Conservation (phyloP, 2,888 invertebrate genomes). For the Stramonita haemastoma region DNA sequence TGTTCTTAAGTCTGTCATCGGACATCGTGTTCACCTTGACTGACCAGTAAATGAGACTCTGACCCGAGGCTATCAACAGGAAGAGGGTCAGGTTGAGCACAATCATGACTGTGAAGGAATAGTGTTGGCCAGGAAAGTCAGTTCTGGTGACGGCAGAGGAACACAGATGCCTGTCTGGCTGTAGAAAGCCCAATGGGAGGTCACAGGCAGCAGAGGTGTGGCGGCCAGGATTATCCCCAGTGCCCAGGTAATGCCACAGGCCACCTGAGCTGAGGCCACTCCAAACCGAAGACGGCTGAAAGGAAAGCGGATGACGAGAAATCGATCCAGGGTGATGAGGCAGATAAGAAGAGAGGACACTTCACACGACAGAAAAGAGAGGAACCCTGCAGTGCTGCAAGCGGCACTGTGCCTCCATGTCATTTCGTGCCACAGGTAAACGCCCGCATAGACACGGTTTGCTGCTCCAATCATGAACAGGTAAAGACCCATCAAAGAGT, state of each 20-base stretch:
- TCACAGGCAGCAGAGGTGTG: neutral
- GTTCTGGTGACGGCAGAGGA: constrained; percentile 2
- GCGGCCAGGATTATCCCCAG: neutral
- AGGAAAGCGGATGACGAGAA: constrained; percentile 82
- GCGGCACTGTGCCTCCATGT: constrained; percentile 36
- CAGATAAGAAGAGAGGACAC: constrained; percentile 40
- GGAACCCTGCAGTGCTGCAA: constrained; percentile 42
- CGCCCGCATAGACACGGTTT: constrained; percentile 36
- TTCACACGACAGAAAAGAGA: constrained; percentile 38
- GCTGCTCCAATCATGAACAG: constrained; percentile 44
- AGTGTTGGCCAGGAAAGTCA: neutral
- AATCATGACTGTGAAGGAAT: neutral
- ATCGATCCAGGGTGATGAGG: constrained; percentile 73
- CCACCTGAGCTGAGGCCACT: neutral
- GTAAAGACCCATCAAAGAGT: constrained; percentile 45
- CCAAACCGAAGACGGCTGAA: neutral
- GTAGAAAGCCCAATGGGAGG: constrained; percentile 11
- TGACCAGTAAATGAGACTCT: constrained; percentile 3
- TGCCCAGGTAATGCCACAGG: neutral
- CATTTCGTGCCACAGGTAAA: constrained; percentile 31
- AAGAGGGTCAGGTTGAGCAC: neutral
- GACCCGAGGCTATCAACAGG: neutral
- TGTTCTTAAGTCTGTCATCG: neutral
- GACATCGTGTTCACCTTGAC: neutral
- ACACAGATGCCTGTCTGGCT: constrained; percentile 17